Evolutionary conservation across 2,113 vertebrate species (phyloP).

Genomic region (Lycaon pictus): DNA sequence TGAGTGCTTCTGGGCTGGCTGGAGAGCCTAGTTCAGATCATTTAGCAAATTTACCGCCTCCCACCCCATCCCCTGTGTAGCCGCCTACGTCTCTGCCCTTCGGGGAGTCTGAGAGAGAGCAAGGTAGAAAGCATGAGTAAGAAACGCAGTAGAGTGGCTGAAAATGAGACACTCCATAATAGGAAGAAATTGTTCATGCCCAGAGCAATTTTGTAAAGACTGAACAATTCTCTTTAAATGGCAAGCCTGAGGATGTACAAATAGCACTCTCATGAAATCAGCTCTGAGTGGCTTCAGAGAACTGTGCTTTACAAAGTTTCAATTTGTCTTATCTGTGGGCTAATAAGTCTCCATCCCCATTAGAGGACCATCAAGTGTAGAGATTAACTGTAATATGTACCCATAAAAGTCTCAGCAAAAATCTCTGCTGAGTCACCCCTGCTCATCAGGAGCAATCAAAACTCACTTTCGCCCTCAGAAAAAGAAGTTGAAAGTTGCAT

Average conservation of each 20-base stretch:
- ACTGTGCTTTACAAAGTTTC: slow-evolving; percentile 63
- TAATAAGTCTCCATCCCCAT: slow-evolving; percentile 65
- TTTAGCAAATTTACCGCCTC: not conserved
- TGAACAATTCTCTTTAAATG: slow-evolving; percentile 62
- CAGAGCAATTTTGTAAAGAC: slow-evolving; percentile 62
- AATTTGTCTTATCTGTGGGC: slow-evolving; percentile 54
- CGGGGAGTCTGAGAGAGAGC: not conserved
- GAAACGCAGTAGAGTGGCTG: not conserved
- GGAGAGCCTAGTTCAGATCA: not conserved
- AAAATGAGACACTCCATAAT: slow-evolving; percentile 42
- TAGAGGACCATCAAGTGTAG: slow-evolving; percentile 29
- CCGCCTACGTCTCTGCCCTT: not conserved
- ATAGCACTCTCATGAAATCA: slow-evolving; percentile 75
- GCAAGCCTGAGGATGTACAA: slow-evolving; percentile 55
- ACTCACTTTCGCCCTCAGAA: slow-evolving; percentile 60
- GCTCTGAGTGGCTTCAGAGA: slow-evolving; percentile 69
- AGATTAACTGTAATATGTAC: slow-evolving; percentile 1
- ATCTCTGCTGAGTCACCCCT: slow-evolving; percentile 56
- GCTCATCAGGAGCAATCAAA: slow-evolving; percentile 56
- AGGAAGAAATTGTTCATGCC: slow-evolving; percentile 41
- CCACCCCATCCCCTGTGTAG: not conserved
- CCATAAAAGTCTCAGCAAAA: slow-evolving; percentile 53
- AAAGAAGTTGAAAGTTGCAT: slow-evolving; percentile 43
- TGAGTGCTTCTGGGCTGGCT: not conserved
- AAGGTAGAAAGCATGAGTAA: not conserved